Conservation (phyloP, 2,113 vertebrate species). For the Natator depressus region DNA sequence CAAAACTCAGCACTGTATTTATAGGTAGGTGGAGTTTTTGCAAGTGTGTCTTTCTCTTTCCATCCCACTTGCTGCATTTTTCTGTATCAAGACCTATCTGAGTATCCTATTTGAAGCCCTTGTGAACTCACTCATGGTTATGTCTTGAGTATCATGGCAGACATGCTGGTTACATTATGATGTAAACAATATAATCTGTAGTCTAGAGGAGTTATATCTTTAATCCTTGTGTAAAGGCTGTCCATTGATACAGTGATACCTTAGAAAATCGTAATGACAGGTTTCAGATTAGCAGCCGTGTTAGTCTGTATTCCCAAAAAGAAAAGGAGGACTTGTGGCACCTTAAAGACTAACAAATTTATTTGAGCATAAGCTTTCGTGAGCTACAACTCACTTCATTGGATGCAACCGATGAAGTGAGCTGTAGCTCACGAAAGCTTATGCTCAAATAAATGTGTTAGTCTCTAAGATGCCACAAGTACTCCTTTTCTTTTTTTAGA, state of each 20-base stretch:
- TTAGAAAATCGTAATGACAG: background rate
- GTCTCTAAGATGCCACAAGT: too few relatives aligned
- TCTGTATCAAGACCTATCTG: conserved; percentile 6
- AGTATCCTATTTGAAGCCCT: background rate
- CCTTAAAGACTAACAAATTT: too few relatives aligned
- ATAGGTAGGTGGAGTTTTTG: background rate
- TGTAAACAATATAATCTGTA: background rate
- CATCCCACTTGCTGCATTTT: background rate
- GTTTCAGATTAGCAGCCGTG: too few relatives aligned
- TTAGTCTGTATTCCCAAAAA: too few relatives aligned
- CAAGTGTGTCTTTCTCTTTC: background rate
- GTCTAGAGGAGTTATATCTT: background rate
- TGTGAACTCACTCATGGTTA: background rate
- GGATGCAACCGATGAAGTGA: too few relatives aligned
- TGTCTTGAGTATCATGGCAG: conserved; percentile 8
- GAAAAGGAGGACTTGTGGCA: too few relatives aligned
- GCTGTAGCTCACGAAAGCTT: too few relatives aligned
- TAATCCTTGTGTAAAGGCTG: background rate
- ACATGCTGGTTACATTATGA: background rate
- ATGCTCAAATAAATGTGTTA: too few relatives aligned
- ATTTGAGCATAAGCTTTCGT: too few relatives aligned
- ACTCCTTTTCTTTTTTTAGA: background rate
- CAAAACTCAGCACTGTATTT: background rate
- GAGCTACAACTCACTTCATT: too few relatives aligned
- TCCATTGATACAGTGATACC: background rate